Evolutionary conservation across 2,888 invertebrate genomes (phyloP), one percentile per base, ranked within the genome.

Genomic region (Folsomia candida): DNA sequence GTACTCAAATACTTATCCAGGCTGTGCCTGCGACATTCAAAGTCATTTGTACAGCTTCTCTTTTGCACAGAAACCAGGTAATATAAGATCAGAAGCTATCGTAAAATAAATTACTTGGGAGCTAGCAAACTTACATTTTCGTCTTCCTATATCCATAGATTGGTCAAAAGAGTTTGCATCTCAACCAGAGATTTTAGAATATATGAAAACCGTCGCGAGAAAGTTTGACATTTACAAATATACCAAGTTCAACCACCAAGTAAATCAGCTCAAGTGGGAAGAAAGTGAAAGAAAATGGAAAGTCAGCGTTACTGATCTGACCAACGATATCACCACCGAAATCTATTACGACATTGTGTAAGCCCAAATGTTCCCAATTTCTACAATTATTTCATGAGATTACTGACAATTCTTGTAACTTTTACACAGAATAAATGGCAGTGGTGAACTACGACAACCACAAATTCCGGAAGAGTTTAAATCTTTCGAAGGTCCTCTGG

Each of bases 171-270:
- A 61, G 1, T 78, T 71, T 51, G 47, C 76, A 0, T 22, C 28
- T 0, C 73, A 72, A 51, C 51, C 51, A 25, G 79, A 79, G 47
- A 78, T 79, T 37, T 65, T 29, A 60, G 66, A 69, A 11, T 79
- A 79, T 29, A 0, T 76, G 20, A 60, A 57, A 29, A 68, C 69
- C 14, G 71, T 78, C 1, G 73, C 76, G 0, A 68, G 65, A 51
- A 77, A 79, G 54, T 67, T 78, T 54, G 57, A 75, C 9, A 9
- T 79, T 2, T 77, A 77, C 57, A 66, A 68, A 63, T 61, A 76
- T 14, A 68, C 71, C 6, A 65, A 68, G 29, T 75, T 78, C 37
- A 28, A 71, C 2, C 70, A 72, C 14, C 9, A 62, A 64, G n/a
- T 71, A 29, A 57, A 4, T 0, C 47, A 0, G 24, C 37, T 25